Conservation (phyloP, 2,888 invertebrate genomes). For the Pasiphila rectangulata region DNA sequence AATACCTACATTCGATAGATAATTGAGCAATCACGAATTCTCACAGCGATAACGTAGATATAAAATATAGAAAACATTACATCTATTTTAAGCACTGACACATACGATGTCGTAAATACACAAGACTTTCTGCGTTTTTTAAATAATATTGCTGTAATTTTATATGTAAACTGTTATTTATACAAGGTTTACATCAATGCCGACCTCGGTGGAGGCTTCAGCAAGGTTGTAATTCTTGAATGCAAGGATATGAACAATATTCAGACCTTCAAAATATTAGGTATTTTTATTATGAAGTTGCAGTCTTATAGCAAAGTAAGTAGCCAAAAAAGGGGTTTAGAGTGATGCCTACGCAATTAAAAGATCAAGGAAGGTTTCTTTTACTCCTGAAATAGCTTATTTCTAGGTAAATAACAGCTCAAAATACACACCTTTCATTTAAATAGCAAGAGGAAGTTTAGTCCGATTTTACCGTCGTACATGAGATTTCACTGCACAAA, state of each 20-base stretch:
- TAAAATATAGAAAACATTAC: constrained; percentile 21
- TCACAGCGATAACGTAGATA: constrained; percentile 27
- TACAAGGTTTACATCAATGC: constrained; percentile 32
- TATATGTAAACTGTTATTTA: constrained; percentile 21
- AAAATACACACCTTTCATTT: constrained; percentile 69
- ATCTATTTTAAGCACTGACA: constrained; percentile 49
- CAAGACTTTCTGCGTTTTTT: constrained; percentile 10
- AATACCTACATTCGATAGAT: constrained; percentile 23
- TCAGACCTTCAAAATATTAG: constrained; percentile 13
- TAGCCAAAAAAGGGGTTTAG: not conserved
- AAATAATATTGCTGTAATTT: constrained; percentile 1
- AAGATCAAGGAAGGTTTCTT: constrained; percentile 5
- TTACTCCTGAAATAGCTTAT: constrained; percentile 8
- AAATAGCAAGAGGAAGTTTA: constrained; percentile 49
- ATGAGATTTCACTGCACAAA: constrained; percentile 40
- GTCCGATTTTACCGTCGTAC: constrained; percentile 42
- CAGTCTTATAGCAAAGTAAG: not conserved
- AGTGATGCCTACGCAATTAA: not conserved
- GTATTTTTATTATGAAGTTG: not conserved
- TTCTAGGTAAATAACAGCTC: constrained; percentile 31
- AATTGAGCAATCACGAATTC: constrained; percentile 25
- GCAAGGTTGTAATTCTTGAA: constrained; percentile 12
- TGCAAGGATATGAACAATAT: constrained; percentile 10
- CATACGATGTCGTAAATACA: constrained; percentile 17
- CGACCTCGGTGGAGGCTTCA: constrained; percentile 34